Evolutionary conservation across 2,888 invertebrate species (phyloP), one percentile per base, ranked within the genome.

Genomic region (Clistopyga incitator): DNA sequence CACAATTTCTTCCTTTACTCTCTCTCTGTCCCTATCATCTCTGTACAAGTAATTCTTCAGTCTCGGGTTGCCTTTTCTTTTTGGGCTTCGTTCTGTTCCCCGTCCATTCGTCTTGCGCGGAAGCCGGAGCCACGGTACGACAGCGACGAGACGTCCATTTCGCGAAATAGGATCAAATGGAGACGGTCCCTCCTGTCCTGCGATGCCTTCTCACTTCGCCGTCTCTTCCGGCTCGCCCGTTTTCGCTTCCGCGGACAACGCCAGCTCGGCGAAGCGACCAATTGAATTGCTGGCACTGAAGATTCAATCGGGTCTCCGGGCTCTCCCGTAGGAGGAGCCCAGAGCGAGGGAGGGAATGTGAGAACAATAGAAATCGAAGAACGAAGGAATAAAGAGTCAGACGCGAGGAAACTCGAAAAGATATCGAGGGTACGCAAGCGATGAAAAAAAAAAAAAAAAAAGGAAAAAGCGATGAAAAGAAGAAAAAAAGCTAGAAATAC

Each of bases 271-370:
- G 70, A 70, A 84, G 84, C 85, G 84, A 81, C 85, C 86, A 84
- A 88, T 88, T 86, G 88, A 87, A 88, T 88, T 85, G 77, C 85
- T 76, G 75, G 84, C 85, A 76, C 74, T 54, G 87, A 88, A 82
- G 86, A 88, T 88, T 88, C 87, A 88, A 88, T 88, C 87, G 86
- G 85, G 78, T 84, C 76, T 59, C 79, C 80, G 34, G 64, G 84
- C 18, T 67, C 18, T 67, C 67, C 59, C 42, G 38, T 34, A 64
- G 18, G 18, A 38, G 38, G 10, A n/a, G 56, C 6, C 13, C 45
- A 42, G 29, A 54, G 45, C 52, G 54, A 65, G 15, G 54, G 59
- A 83, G 38, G 20, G 80, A 81, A 82, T 65, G 47, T 18, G 72
- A 80, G 61, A 76, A 77, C 71, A 72, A 77, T 78, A 72, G 74